A percentile compares a stretch with the other conserved stretches of the same genome.
phyloP scores from a whole-genome alignment of 2,113 vertebrate species.

The Phrynosoma platyrhinos region DNA sequence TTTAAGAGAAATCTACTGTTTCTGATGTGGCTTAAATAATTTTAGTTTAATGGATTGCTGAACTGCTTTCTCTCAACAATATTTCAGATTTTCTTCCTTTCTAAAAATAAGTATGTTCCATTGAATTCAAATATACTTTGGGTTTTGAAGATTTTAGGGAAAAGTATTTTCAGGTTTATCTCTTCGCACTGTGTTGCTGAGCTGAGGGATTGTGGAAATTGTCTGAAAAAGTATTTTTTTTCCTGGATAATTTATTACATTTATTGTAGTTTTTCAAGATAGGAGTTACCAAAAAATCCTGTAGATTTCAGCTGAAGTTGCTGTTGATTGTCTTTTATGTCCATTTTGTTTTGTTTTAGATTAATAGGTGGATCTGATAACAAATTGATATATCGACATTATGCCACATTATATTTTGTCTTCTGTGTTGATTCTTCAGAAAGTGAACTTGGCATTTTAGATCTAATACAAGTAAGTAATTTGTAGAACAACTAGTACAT shows the following conservation, averaged over 20 bases:
- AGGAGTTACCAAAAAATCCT: no score
- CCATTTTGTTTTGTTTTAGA: slow-evolving; percentile 77
- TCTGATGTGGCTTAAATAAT: background rate
- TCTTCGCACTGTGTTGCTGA: no score
- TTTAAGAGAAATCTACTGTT: background rate
- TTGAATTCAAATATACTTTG: no score
- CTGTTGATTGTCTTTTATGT: background rate
- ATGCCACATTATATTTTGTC: slow-evolving; percentile 98
- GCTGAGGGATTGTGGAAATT: no score
- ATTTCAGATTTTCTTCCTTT: background rate
- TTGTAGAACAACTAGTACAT: background rate
- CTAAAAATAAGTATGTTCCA: background rate
- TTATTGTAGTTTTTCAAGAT: no score
- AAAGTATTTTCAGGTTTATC: no score
- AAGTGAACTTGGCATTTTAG: slow-evolving; percentile 98
- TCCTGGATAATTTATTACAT: no score
- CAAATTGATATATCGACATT: slow-evolving; percentile 99
- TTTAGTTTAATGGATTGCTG: slow-evolving; percentile 3
- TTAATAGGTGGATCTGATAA: slow-evolving; percentile 98
- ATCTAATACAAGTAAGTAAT: slow-evolving; percentile 95
- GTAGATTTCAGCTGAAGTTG: background rate
- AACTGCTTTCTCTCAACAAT: background rate
- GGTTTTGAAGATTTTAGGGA: no score
- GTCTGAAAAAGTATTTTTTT: no score
- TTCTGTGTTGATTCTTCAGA: slow-evolving; percentile 99